Evolutionary conservation across 1,140 invertebrate genomes (phyloP), one percentile per base, ranked within the genome.

Genomic region (Zaprionus taronus): DNA sequence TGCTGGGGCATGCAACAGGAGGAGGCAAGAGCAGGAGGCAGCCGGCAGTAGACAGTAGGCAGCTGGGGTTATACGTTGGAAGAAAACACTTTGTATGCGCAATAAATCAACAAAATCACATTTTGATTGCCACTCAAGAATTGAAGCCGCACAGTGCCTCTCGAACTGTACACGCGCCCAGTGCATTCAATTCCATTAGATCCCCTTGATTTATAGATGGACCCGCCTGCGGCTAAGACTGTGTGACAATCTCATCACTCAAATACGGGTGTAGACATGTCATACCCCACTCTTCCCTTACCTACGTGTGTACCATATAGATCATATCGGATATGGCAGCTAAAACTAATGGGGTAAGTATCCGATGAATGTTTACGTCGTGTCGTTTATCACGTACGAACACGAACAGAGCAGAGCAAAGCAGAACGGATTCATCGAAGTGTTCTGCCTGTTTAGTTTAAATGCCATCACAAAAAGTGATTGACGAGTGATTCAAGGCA

Each of bases 91-190:
- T 60, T 69, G 74, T 72, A 67, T 72, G 41, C 63, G 49, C 47
- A 72, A 77, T 77, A 72, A 67, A 62, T 77, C 70, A 72, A 24
- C 20, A 36, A 72, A 67, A 77, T 77, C 70, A 57, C 62, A 77
- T 56, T 70, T 77, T 77, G 74, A 77, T 72, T 56, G 74, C 55
- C 47, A 58, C 36, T 62, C 20, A 53, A 41, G 31, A 34, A 36
- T 53, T 53, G 12, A 9, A 26, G 57, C 22, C 20, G 20, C 20
- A 5, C n/a, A 22, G 34, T 24, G 20, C 36, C 7, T 20, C 49
- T 63, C 20, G 26, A 41, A 36, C 49, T 41, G 24, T 53, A 11
- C 34, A 17, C 28, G n/a, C 7, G 20, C 47, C 31, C 15, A 11
- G 17, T 17, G 28, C 55, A 15, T 57, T 57, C 26, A 34, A 17